Base-by-base conservation (phyloP, 2,797 vertebrate genomes). In the Sternotherus odoratus region DNA sequence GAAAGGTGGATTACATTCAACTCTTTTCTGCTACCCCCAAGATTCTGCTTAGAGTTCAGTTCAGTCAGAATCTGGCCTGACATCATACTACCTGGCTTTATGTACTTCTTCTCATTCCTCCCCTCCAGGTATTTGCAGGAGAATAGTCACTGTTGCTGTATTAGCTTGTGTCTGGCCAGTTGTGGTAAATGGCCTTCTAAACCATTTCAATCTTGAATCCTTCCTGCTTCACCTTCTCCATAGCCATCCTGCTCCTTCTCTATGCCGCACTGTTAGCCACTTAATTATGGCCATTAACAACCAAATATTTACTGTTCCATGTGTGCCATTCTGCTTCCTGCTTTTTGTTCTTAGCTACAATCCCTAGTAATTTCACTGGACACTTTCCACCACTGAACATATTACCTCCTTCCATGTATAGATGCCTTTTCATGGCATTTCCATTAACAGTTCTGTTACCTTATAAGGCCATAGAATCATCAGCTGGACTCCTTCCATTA, bases 331-430 rank as follows among this genome's bases (percentile, higher is more conserved):
- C 6, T 80, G 2, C 4, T 23, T 53, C 2, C 2, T 53, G 43
- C 12, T 3, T 83, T n/a, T 85, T 88, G 69, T 77, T 3, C 23
- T 86, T 92, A 63, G 10, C 28, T 77, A 54, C 77, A 83, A 91
- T 56, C 2, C 43, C 46, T 63, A 33, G 15, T 5, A 72, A 63
- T 3, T 49, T 56, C 72, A 4, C 6, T 10, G 6, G 6, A 28
- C 56, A 3, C 49, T 93, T 78, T 19, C 60, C 74, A 63, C 28
- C 5, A 82, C 6, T 77, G 9, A 63, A 7, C 72, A 33, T 36
- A 53, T 66, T 88, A 24, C 53, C 3, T 78, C 80, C 8, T 77
- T 5, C 39, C 24, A 33, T 33, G 9, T n/a, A 77, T 30, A 77
- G 5, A 50, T 23, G 69, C 82, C 12, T 57, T 88, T 93, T 94